These are phyloP conservation scores for Embidobia sp. DNA, from an alignment of 2,888 invertebrate species.

Conservation along the genomic window DNA sequence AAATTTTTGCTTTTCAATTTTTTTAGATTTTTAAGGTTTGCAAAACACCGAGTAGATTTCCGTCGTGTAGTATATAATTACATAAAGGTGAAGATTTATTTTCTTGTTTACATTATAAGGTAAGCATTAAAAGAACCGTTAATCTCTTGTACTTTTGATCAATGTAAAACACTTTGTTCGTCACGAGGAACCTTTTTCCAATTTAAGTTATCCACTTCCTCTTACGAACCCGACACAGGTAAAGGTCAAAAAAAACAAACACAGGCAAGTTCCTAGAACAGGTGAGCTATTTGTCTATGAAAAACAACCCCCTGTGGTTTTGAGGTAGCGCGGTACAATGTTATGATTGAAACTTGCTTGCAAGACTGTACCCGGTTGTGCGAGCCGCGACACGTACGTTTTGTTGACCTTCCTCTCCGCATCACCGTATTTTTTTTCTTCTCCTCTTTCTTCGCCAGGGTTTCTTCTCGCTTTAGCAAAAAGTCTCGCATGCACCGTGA, in stretches of 20 bases:
- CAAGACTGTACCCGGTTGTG: slow-evolving; percentile 78
- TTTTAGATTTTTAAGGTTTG: too few relatives aligned
- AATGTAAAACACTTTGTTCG: slow-evolving; percentile 3
- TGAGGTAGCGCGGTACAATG: slow-evolving; percentile 41
- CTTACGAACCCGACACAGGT: neutral
- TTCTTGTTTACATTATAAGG: slow-evolving; percentile 1
- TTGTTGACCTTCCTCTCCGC: slow-evolving; percentile 71
- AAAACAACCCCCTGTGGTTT: slow-evolving; percentile 40
- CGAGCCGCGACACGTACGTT: slow-evolving; percentile 72
- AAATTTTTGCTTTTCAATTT: too few relatives aligned
- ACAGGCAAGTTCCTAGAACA: slow-evolving; percentile 16
- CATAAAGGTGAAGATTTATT: neutral
- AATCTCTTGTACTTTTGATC: neutral
- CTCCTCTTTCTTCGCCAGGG: slow-evolving; percentile 41
- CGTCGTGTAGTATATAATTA: neutral
- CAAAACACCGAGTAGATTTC: too few relatives aligned
- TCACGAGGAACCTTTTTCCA: slow-evolving; percentile 5
- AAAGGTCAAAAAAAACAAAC: slow-evolving; percentile 12
- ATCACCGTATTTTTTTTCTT: slow-evolving; percentile 34
- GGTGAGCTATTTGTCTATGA: slow-evolving; percentile 14
- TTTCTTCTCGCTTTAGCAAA: slow-evolving; percentile 55
- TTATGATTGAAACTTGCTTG: slow-evolving; percentile 72
- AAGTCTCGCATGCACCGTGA: slow-evolving; percentile 56
- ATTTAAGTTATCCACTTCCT: slow-evolving; percentile 1
- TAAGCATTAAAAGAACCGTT: slow-evolving; percentile 23